Evolutionary conservation across 2,113 vertebrate genomes (phyloP), one percentile per base, ranked within the genome.

Genomic region (Clarias macrocephalus): DNA sequence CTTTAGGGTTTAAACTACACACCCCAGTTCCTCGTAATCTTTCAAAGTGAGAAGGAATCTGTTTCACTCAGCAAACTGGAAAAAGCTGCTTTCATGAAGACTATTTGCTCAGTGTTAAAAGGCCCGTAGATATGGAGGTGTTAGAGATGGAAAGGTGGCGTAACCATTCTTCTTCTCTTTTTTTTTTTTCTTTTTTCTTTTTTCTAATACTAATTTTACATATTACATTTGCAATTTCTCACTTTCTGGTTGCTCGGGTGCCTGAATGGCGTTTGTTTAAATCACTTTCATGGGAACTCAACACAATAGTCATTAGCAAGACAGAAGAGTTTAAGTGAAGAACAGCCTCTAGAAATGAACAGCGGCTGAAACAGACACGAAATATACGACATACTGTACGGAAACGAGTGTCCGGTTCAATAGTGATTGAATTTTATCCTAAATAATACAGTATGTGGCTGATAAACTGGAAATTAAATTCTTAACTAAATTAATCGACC

Each of bases 71-170:
- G 76, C 86, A 85, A 70, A 90, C 65, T 84, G 30, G 65, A 77
- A 90, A 87, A 89, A 91, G 90, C 30, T 91, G 89, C 86, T 86
- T 91, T 91, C 88, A 86, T 85, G 88, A 90, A 87, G 90, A 91
- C 89, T 91, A 91, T 89, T 84, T 89, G 91, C 92, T 7, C 90
- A 91, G 70, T 23, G 23, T 42, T 23, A 48, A 11, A 88, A 85
- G 42, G 48, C 25, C 52, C 52, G 23, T 79, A 59, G 56, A 85
- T 10, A 72, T 37, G 52, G 28, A 28, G 11, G 48, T 48, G 1
- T 48, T 8, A 8, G 7, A 8, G 48, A 23, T 11, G 30, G 54
- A 82, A 84, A 48, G 52, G 18, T 13, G 37, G 18, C 8, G 70
- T 15, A 59, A 83, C 23, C 54, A 8, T 5, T 56, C 70, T 56